Conservation (phyloP, 2,888 invertebrate species). For the Andrena dorsata region DNA sequence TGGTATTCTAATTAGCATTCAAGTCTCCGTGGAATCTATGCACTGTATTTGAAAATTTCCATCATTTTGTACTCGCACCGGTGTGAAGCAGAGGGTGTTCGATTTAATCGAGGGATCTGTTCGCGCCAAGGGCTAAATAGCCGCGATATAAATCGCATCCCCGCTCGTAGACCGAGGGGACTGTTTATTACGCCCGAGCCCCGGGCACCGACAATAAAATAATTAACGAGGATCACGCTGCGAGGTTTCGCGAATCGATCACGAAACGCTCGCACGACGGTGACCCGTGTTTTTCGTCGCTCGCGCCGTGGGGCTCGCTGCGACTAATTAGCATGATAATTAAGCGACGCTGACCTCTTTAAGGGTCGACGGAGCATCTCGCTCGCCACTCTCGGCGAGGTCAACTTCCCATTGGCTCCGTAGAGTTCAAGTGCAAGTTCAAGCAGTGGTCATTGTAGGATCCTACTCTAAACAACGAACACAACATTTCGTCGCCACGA, state of each 20-base stretch:
- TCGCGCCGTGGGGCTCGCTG: slow-evolving; percentile 58
- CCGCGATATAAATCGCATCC: slow-evolving; percentile 24
- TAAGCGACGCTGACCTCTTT: slow-evolving; percentile 68
- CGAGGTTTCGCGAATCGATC: slow-evolving; percentile 69
- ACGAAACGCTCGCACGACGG: slow-evolving; percentile 44
- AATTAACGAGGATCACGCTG: slow-evolving; percentile 67
- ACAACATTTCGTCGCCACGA: no score
- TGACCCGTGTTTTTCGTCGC: slow-evolving; percentile 56
- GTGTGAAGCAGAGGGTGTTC: background rate
- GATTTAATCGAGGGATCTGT: slow-evolving; percentile 18
- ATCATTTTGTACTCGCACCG: no score
- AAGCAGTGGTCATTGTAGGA: background rate
- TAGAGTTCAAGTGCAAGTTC: background rate
- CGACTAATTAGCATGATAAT: slow-evolving; percentile 76
- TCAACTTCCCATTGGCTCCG: slow-evolving; percentile 46
- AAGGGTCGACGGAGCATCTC: slow-evolving; percentile 52
- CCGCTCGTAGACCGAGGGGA: background rate
- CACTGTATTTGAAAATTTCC: no score
- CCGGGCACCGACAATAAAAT: slow-evolving; percentile 63
- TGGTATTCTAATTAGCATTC: no score
- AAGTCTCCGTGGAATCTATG: no score
- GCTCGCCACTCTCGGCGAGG: slow-evolving; percentile 36
- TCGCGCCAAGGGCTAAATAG: slow-evolving; percentile 18
- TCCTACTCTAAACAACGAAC: background rate
- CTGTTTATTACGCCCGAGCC: slow-evolving; percentile 46